These are phyloP conservation scores for Trichogramma evanescens DNA, from an alignment of 2,888 invertebrate genomes.

Conservation along the genomic window DNA sequence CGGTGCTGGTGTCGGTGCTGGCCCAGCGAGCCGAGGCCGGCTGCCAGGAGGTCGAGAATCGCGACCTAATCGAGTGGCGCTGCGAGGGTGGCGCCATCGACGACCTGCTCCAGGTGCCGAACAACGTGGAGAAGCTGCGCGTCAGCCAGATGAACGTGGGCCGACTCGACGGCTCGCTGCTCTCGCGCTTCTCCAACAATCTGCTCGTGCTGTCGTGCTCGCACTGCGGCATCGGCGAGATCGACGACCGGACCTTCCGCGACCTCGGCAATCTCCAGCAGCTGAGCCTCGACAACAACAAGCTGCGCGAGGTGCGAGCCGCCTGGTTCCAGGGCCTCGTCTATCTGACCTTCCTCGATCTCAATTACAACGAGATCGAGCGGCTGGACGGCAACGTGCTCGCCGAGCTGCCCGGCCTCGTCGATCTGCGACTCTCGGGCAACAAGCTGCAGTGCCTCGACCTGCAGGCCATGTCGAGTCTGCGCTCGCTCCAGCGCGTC, in stretches of 20 bases:
- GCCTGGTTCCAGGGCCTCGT: constrained; percentile 35
- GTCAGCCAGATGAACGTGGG: constrained; percentile 34
- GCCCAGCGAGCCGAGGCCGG: background rate
- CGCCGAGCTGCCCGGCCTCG: constrained; percentile 30
- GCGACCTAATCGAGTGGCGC: constrained; percentile 34
- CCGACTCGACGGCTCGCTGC: constrained; percentile 29
- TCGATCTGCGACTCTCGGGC: constrained; percentile 40
- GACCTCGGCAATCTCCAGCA: constrained; percentile 35
- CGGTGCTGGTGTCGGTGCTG: background rate
- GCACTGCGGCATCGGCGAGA: constrained; percentile 34
- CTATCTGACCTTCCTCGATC: constrained; percentile 37
- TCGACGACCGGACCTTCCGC: constrained; percentile 36
- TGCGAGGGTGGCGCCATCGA: constrained; percentile 32
- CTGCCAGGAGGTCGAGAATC: constrained; percentile 31
- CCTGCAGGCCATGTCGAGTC: constrained; percentile 29
- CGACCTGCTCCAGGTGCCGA: constrained; percentile 34
- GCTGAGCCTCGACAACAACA: constrained; percentile 37
- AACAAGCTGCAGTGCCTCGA: constrained; percentile 39
- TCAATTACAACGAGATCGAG: constrained; percentile 38
- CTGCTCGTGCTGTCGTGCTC: constrained; percentile 38
- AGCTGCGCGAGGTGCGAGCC: constrained; percentile 28
- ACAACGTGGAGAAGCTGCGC: constrained; percentile 31
- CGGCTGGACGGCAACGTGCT: constrained; percentile 37
- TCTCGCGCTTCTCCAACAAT: constrained; percentile 34
- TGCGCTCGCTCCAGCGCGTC: constrained; percentile 31